Conservation (phyloP, 1,140 invertebrate species). For the Drosophila nigromelanica region DNA sequence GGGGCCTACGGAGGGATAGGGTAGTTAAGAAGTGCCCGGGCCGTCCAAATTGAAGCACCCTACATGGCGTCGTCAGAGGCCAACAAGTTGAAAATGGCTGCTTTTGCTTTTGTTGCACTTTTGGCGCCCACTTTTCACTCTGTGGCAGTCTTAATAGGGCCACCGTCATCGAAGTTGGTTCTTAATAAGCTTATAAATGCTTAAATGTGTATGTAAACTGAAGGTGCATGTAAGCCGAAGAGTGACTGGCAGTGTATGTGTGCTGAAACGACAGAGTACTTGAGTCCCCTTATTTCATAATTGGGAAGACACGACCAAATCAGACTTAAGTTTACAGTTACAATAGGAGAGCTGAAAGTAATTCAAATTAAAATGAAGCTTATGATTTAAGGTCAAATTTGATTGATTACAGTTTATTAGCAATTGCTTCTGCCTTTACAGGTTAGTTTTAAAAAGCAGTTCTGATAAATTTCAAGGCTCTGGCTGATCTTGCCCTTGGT, state of each 20-base stretch:
- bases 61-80: slow-evolving; percentile 52
- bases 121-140: slow-evolving; percentile 49
- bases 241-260: background rate
- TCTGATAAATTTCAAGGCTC: too few relatives aligned
- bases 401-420: too few relatives aligned
- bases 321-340: slow-evolving; percentile 1
- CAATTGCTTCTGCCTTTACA: too few relatives aligned
- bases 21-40: slow-evolving; percentile 38
- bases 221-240: background rate
- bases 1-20: background rate
- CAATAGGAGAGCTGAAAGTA: background rate
- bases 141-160: slow-evolving; percentile 33
- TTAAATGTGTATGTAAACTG: slow-evolving; percentile 45
- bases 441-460: too few relatives aligned
- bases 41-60: slow-evolving; percentile 28
- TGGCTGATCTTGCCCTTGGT: too few relatives aligned
- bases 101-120: slow-evolving; percentile 49
- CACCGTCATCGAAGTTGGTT: slow-evolving; percentile 42
- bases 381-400: too few relatives aligned
- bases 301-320: slow-evolving; percentile 9
- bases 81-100: slow-evolving; percentile 59
- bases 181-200: slow-evolving; percentile 65
- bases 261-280: slow-evolving; percentile 13
- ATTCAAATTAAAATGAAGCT: background rate
- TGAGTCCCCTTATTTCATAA: slow-evolving; percentile 19